phyloP scores from a whole-genome alignment of 2,888 invertebrate species.

The Criorhina ranunculi region DNA sequence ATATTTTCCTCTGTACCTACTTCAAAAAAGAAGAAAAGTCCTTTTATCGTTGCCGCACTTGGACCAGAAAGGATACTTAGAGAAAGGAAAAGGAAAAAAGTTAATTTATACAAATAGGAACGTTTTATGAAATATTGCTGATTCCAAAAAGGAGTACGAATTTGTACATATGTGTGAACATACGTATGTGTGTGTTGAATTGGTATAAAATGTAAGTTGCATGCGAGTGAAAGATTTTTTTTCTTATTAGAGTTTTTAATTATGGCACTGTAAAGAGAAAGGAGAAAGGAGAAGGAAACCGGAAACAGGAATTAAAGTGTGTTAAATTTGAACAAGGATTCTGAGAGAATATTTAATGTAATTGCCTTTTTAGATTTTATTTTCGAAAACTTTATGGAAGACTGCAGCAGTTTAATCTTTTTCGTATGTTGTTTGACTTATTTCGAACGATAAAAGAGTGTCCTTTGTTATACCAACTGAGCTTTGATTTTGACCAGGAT shows the following conservation, averaged over 20 bases:
- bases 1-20: conserved; percentile 26
- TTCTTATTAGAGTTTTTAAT: conserved; percentile 23
- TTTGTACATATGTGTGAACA: conserved; percentile 6
- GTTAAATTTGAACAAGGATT: background rate
- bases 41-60: conserved; percentile 28
- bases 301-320: background rate
- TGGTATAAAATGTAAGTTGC: conserved; percentile 18
- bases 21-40: conserved; percentile 20
- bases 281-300: background rate
- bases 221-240: background rate
- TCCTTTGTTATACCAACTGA: no score
- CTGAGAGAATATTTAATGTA: background rate
- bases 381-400: background rate
- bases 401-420: background rate
- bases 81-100: conserved; percentile 29
- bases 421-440: background rate
- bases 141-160: background rate
- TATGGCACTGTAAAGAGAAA: background rate
- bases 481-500: no score
- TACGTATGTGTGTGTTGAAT: conserved; percentile 15
- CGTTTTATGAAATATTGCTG: conserved; percentile 56
- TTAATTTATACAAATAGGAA: conserved; percentile 67
- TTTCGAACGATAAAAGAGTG: background rate
- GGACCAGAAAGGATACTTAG: conserved; percentile 11
- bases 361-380: background rate